A percentile compares a stretch with the other conserved stretches of the same genome.
Evolutionary conservation across 2,797 vertebrate genomes (phyloP).

Genomic region (Hyperoplus lanceolatus): DNA sequence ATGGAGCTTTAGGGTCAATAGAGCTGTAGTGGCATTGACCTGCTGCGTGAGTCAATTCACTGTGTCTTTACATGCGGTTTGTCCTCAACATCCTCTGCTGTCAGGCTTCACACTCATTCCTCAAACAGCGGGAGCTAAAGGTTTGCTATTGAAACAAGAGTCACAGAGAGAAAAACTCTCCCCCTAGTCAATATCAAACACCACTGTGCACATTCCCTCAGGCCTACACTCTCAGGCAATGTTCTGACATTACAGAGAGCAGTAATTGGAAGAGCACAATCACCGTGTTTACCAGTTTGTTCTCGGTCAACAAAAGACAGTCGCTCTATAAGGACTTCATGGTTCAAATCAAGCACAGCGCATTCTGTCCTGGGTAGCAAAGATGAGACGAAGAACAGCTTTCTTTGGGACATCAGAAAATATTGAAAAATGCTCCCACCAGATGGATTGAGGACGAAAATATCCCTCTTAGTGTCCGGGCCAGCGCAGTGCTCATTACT

Average conservation of each 20-base stretch:
- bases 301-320: constrained; percentile 58
- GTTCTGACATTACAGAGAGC: constrained; percentile 49
- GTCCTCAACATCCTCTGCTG: constrained; percentile 55
- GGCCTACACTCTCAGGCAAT: constrained; percentile 18
- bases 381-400: constrained; percentile 59
- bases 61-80: constrained; percentile 28
- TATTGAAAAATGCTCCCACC: constrained; percentile 64
- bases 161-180: constrained; percentile 33
- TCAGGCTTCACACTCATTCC: constrained; percentile 71
- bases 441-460: constrained; percentile 66
- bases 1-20: no score
- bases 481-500: constrained; percentile 44
- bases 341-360: constrained; percentile 60
- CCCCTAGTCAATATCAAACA: constrained; percentile 40
- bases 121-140: constrained; percentile 72
- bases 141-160: constrained; percentile 64
- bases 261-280: constrained; percentile 52
- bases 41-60: constrained; percentile 19
- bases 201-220: constrained; percentile 20
- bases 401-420: constrained; percentile 72
- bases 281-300: constrained; percentile 66
- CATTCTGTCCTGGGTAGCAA: constrained; percentile 42
- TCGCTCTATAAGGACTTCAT: constrained; percentile 52
- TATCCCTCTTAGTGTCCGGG: constrained; percentile 54
- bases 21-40: not conserved